phyloP scores from a whole-genome alignment of 2,113 vertebrate species.

The Gobiocypris rarus region DNA sequence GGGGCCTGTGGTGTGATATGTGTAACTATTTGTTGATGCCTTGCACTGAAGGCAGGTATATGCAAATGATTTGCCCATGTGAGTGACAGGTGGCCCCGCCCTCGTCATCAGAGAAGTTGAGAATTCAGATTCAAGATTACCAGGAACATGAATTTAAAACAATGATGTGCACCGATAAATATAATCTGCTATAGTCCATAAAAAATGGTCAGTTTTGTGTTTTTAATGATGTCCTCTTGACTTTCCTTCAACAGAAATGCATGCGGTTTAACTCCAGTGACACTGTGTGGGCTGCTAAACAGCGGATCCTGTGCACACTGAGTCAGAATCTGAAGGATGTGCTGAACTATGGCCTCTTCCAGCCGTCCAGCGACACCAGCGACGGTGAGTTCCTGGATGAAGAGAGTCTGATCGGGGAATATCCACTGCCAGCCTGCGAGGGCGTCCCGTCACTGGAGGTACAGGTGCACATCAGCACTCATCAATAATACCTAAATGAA shows the following conservation, averaged over 20 bases:
- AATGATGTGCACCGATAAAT: too few species aligned
- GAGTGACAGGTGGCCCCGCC: too few species aligned
- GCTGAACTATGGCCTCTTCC: constrained; percentile 95
- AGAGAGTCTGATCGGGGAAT: constrained; percentile 87
- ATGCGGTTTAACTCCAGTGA: constrained; percentile 89
- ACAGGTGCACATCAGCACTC: neutral
- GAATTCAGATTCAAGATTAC: too few species aligned
- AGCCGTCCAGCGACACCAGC: constrained; percentile 84
- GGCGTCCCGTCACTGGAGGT: constrained; percentile 93
- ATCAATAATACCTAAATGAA: too few species aligned
- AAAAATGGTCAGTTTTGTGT: too few species aligned
- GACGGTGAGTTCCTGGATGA: constrained; percentile 94
- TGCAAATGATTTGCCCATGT: too few species aligned
- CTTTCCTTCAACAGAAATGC: constrained; percentile 83
- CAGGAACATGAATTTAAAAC: too few species aligned
- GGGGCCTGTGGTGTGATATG: too few species aligned
- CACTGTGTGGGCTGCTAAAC: constrained; percentile 92
- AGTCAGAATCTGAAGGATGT: constrained; percentile 93
- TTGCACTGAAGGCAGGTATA: too few species aligned
- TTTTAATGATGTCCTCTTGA: neutral
- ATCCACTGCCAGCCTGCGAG: constrained; percentile 85
- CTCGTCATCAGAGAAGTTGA: too few species aligned
- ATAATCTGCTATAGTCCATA: too few species aligned
- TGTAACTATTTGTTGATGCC: too few species aligned
- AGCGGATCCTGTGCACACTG: constrained; percentile 87